Percentiles rank a stretch among this genome's conserved stretches.
Evolutionary conservation across 2,888 invertebrate genomes (phyloP).

Genomic region (Nephrotoma flavescens): DNA sequence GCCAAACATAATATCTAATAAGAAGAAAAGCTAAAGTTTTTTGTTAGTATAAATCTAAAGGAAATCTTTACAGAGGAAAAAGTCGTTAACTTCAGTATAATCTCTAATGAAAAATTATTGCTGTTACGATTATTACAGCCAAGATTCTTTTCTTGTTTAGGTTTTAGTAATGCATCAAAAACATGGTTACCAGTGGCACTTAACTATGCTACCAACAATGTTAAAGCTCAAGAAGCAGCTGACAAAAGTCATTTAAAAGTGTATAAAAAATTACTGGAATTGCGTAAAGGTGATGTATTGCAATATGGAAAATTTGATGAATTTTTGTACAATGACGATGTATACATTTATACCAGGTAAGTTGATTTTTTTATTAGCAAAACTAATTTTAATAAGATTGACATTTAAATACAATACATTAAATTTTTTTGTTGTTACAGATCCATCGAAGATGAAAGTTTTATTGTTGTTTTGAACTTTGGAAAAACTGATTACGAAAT

Average conservation of each 20-base stretch:
- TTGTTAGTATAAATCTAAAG: background rate
- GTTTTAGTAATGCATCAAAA: conserved; percentile 23
- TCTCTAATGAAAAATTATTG: background rate
- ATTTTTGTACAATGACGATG: background rate
- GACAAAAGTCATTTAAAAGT: conserved; percentile 41
- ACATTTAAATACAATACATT: background rate
- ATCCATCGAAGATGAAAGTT: background rate
- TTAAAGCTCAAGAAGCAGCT: conserved; percentile 33
- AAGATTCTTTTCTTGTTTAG: conserved; percentile 11
- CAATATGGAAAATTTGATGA: conserved; percentile 8
- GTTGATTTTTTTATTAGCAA: background rate
- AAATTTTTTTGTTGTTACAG: background rate
- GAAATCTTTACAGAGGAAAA: background rate
- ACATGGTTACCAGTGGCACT: conserved; percentile 57
- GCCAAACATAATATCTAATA: background rate
- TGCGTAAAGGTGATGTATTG: conserved; percentile 22
- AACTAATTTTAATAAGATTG: background rate
- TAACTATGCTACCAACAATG: conserved; percentile 42
- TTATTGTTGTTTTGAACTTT: background rate
- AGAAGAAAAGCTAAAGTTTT: background rate
- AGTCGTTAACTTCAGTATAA: background rate
- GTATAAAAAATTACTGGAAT: conserved; percentile 37
- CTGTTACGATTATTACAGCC: background rate
- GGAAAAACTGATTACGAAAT: background rate
- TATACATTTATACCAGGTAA: background rate